A percentile compares a stretch with the other conserved stretches of the same genome.
Evolutionary conservation across 2,113 vertebrate genomes (phyloP).

Genomic region (Acanthochromis polyacanthus): DNA sequence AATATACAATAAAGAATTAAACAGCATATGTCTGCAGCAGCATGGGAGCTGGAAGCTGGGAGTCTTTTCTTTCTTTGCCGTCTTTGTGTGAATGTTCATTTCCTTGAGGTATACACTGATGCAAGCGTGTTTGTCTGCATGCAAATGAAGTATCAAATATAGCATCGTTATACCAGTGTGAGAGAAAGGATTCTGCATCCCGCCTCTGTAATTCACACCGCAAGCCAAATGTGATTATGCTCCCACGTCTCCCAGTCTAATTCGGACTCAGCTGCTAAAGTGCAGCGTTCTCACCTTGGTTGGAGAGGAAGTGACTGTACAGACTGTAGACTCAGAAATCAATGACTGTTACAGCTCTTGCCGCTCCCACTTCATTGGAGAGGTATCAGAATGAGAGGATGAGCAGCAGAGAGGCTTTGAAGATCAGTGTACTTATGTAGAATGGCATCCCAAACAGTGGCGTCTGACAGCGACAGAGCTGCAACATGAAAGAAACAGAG

Average conservation of each 20-base stretch:
- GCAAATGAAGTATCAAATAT: constrained; percentile 71
- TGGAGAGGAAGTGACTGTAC: constrained; percentile 47
- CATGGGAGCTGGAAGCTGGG: constrained; percentile 20
- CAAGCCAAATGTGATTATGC: constrained; percentile 71
- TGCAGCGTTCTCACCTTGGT: constrained; percentile 47
- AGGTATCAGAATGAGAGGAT: constrained; percentile 32
- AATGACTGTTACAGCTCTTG: constrained; percentile 33
- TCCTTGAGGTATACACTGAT: constrained; percentile 56
- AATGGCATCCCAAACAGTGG: constrained; percentile 63
- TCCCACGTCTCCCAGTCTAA: constrained; percentile 55
- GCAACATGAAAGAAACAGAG: constrained; percentile 73
- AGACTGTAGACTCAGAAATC: constrained; percentile 52
- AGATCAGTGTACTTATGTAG: constrained; percentile 69
- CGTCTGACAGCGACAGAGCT: constrained; percentile 54
- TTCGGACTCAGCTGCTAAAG: constrained; percentile 48
- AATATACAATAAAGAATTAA: constrained; percentile 56
- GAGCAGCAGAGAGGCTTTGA: constrained; percentile 64
- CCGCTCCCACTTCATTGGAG: constrained; percentile 35
- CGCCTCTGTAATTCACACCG: constrained; percentile 60
- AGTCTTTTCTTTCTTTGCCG: constrained; percentile 30
- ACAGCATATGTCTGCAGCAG: constrained; percentile 32
- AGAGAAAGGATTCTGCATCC: constrained; percentile 39
- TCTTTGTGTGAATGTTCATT: constrained; percentile 64
- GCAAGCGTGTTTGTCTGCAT: constrained; percentile 55
- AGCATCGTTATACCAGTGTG: constrained; percentile 45